Evolutionary conservation across 1,140 invertebrate species (phyloP).

Genomic region (Oedothorax gibbosus): DNA sequence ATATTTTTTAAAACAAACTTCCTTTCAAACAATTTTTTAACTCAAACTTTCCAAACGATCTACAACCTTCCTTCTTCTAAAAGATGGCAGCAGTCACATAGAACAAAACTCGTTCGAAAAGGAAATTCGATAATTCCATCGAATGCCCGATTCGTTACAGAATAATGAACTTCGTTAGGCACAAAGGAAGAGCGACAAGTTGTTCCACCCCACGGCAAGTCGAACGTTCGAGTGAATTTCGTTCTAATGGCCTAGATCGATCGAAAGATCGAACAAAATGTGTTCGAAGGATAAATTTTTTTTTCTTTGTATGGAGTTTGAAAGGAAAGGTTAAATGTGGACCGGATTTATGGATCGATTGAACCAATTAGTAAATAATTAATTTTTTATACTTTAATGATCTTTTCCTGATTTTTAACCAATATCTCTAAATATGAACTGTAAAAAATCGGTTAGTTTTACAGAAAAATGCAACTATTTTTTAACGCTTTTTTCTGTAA

Average conservation of each 20-base stretch:
- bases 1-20: not conserved
- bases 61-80: not conserved
- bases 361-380: too few relatives aligned
- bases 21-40: not conserved
- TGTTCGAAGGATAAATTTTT: not conserved
- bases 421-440: too few relatives aligned
- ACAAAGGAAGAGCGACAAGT: conserved; percentile 45
- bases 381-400: too few relatives aligned
- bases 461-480: too few relatives aligned
- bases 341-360: too few relatives aligned
- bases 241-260: conserved; percentile 36
- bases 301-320: too few relatives aligned
- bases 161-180: conserved; percentile 47
- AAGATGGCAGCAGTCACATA: conserved; percentile 6
- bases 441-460: too few relatives aligned
- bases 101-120: conserved; percentile 20
- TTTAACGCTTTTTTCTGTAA: too few relatives aligned
- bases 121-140: conserved; percentile 50
- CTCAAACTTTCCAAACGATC: conserved; percentile 11
- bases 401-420: too few relatives aligned
- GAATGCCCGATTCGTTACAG: conserved; percentile 36
- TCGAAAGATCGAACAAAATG: not conserved
- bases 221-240: conserved; percentile 12
- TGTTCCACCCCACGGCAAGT: conserved; percentile 8
- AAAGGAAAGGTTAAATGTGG: too few relatives aligned